A percentile compares a stretch with the other conserved stretches of the same genome.
Conservation (phyloP, 30 jellyfish, hydroid and myxozoan species). For the Aurelia aurita region DNA sequence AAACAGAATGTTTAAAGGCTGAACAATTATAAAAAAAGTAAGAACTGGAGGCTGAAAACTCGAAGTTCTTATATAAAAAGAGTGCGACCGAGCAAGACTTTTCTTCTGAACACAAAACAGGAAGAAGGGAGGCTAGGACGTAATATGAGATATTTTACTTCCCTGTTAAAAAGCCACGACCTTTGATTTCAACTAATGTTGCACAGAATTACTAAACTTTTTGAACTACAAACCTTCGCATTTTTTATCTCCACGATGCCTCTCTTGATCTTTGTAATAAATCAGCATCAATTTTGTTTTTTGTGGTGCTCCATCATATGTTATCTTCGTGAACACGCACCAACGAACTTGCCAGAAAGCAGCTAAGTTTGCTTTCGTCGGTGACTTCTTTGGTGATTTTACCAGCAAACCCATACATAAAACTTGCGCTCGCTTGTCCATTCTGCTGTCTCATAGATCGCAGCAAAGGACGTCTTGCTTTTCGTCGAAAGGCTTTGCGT, state of each 20-base stretch:
- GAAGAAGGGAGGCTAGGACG: no score
- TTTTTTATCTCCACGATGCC: not conserved
- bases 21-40: no score
- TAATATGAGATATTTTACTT: not conserved
- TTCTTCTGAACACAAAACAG: no score
- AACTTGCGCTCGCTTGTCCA: constrained; percentile 28
- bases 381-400: constrained; percentile 26
- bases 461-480: no score
- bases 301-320: not conserved
- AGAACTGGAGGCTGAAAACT: no score
- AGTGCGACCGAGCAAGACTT: no score
- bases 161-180: not conserved
- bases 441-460: not conserved
- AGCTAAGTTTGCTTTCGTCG: not conserved
- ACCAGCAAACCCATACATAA: constrained; percentile 38
- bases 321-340: constrained; percentile 25
- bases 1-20: no score
- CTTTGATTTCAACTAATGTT: no score
- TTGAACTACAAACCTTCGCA: not conserved
- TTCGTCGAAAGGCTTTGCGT: no score
- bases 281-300: not conserved
- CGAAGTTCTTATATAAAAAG: no score
- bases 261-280: constrained; percentile 30
- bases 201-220: no score
- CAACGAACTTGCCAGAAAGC: constrained; percentile 38